phyloP scores from a whole-genome alignment of 1,140 invertebrate species.

The Heliconius eleuchia region DNA sequence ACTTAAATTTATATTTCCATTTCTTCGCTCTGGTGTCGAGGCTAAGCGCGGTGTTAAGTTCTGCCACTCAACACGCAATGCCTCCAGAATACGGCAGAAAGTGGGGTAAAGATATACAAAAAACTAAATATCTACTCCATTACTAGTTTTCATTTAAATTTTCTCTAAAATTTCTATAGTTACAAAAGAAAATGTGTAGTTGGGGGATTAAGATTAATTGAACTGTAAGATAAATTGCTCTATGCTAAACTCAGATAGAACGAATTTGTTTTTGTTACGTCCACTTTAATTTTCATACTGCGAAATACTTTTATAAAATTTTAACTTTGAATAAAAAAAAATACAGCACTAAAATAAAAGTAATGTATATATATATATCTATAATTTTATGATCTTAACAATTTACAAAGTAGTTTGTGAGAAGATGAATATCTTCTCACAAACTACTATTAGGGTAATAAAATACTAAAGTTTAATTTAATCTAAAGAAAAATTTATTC shows the following conservation, averaged over 20 bases:
- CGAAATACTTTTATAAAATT: not conserved
- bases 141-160: not conserved
- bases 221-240: conserved; percentile 30
- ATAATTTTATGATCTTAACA: not conserved
- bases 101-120: not conserved
- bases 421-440: not conserved
- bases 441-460: not conserved
- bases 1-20: too few species aligned
- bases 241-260: conserved; percentile 26
- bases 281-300: not conserved
- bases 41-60: too few species aligned
- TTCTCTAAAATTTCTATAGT: conserved; percentile 25
- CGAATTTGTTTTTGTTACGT: conserved; percentile 20
- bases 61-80: too few species aligned
- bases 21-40: too few species aligned
- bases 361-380: not conserved
- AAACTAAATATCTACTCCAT: not conserved
- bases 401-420: not conserved
- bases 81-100: too few species aligned
- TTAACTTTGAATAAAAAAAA: not conserved
- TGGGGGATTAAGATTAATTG: conserved; percentile 36
- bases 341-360: not conserved
- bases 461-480: not conserved
- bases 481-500: not conserved
- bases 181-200: conserved; percentile 30